Evolutionary conservation across 2,113 vertebrate genomes (phyloP).

Genomic region (Mormoops blainvillei): DNA sequence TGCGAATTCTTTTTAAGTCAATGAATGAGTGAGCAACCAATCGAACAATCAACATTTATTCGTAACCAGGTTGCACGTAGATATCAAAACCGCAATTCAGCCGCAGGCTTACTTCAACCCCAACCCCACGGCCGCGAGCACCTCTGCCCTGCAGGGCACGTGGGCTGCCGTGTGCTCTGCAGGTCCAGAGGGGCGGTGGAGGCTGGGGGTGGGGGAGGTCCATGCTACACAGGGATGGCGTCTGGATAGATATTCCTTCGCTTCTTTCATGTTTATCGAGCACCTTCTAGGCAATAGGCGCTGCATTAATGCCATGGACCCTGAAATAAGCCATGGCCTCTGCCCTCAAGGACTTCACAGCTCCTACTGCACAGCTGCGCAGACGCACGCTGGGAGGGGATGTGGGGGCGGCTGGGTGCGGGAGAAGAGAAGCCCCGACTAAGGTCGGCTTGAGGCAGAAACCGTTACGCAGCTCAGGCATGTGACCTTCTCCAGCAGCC

Average conservation of each 20-base stretch:
- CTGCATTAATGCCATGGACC: neutral
- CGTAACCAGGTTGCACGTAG: neutral
- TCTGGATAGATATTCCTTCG: neutral
- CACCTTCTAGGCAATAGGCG: neutral
- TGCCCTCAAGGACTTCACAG: neutral
- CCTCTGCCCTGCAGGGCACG: neutral
- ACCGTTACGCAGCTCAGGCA: neutral
- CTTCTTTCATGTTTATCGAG: neutral
- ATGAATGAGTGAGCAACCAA: neutral
- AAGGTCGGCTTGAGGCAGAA: neutral
- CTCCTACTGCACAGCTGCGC: neutral
- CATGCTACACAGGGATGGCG: neutral
- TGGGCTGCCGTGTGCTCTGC: neutral
- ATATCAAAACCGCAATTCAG: neutral
- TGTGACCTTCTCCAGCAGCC: neutral
- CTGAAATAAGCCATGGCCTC: accelerated
- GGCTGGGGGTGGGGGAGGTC: accelerated
- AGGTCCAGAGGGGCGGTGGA: too few relatives aligned
- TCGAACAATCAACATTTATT: neutral
- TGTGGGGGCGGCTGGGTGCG: neutral
- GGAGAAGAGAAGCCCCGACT: neutral
- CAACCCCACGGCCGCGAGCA: accelerated
- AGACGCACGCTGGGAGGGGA: neutral
- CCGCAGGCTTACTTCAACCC: neutral
- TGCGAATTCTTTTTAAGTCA: neutral